Evolutionary conservation across 2,888 invertebrate species (phyloP), one percentile per base, ranked within the genome.

Genomic region (Cryptocephalus primarius): DNA sequence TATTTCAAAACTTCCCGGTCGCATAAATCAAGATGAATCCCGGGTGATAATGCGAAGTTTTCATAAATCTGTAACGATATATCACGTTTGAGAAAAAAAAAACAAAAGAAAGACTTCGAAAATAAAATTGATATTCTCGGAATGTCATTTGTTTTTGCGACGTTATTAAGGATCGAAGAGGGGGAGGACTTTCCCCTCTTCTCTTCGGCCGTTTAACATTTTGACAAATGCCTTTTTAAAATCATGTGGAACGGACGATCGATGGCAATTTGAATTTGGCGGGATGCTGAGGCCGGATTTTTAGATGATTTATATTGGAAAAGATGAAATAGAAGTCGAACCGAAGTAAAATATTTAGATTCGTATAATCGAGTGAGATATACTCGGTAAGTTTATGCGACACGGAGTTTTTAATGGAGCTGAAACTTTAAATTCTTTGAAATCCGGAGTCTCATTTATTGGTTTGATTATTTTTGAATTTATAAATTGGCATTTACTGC

Each of bases 191-290:
- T 22, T 6, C 6, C 22, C 22, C 22, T n/a, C 43, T 39, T 43
- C 43, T 47, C 43, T 47, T 13, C 39, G 40, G 11, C 40, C 44
- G 39, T 48, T 47, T 48, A 48, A 32, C 39, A 36, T 48, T 40
- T 40, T 48, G 44, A 48, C 48, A 48, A 48, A 48, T 48, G 48
- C 41, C 33, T 44, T 48, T 48, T 48, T 41, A 31, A 42, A 42
- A 48, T 48, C 38, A 44, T 44, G 44, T 44, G 45, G 31, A 41
- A n/a, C 34, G 33, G 39, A 12, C 12, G 36, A 48, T 48, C 44
- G 47, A 48, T 48, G 43, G 44, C 42, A 31, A 42, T 46, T 46
- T 40, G 44, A 48, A 40, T 48, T 48, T 44, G 36, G 42, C 41
- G 42, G 32, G 45, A 8, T 41, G 39, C 41, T 42, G 38, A 13